Base-by-base conservation (phyloP, 2,113 vertebrate species). In the Todiramphus chloris region DNA sequence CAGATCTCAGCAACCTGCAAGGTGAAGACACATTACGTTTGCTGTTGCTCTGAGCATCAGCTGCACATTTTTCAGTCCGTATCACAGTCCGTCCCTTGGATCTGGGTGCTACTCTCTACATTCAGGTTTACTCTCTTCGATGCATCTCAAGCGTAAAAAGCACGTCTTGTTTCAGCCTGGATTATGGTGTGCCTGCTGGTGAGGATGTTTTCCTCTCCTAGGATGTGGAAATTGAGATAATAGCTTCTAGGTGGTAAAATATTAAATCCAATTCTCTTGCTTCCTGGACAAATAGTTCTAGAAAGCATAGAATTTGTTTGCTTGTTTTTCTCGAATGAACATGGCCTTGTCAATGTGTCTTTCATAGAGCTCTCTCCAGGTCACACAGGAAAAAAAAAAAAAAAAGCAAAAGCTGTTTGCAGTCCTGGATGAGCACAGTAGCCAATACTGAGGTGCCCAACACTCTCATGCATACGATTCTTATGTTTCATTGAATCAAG, bases 401-500 rank as follows among this genome's bases (percentile, higher is more conserved):
- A 24, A 76, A 44, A 78, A 81, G 72, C 37, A 11, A 24, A 88
- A 41, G 20, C 37, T 62, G 14, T 24, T 11, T 50, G 13, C 46
- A 75, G 43, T 51, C 51, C 72, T 67, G 43, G 51, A 43, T 55
- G 9, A 86, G 25, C 37, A 77, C 15, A 84, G 46, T 4, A 79
- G 63, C 31, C 66, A 94, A 31, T 6, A 77, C 5, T 50, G 21
- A 74, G 16, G 15, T 44, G 59, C 64, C 10, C 59, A 88, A 44
- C 10, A 69, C 17, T 18, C 33, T 19, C 50, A n/a, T 0, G 4
- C 14, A 50, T 6, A 59, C 0, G 2, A 51, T 25, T 51, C 20
- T 25, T 77, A 39, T 3, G 4, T 23, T 84, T 89, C 6, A 30
- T 48, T 87, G 43, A 91, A 72, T 33, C 9, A 59, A 53, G 9